phyloP scores from a whole-genome alignment of 92 coral and sea anemone species.

The Phenganax subtilis region DNA sequence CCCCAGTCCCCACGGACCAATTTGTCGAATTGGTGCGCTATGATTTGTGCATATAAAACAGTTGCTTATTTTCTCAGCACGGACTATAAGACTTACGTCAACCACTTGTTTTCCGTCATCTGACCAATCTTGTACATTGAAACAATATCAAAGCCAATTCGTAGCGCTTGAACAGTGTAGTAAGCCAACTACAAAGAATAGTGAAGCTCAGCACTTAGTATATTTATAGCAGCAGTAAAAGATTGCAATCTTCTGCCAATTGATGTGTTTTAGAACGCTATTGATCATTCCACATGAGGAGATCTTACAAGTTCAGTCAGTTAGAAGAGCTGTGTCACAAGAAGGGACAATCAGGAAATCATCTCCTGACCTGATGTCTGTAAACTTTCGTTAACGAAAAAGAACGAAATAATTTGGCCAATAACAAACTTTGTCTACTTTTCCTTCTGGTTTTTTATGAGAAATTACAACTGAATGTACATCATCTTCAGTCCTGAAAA shows the following conservation, averaged over 20 bases:
- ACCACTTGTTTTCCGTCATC: constrained; percentile 95
- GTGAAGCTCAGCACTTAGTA: too few relatives aligned
- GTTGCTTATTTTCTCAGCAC: not conserved
- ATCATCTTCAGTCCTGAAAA: constrained; percentile 75
- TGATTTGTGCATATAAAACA: too few relatives aligned
- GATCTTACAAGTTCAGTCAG: not conserved
- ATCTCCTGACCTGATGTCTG: too few relatives aligned
- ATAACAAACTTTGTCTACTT: constrained; percentile 68
- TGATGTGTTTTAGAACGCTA: not conserved
- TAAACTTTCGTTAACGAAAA: not conserved
- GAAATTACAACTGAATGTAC: constrained; percentile 60
- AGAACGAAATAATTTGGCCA: not conserved
- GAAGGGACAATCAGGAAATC: too few relatives aligned
- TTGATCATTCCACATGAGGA: not conserved
- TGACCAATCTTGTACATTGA: constrained; percentile 90
- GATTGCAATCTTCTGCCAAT: not conserved
- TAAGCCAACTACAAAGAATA: constrained; percentile 70
- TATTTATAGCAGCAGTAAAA: not conserved
- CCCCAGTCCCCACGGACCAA: too few relatives aligned
- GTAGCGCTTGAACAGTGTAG: constrained; percentile 63
- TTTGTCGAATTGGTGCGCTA: too few relatives aligned
- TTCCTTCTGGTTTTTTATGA: constrained; percentile 62
- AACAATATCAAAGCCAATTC: constrained; percentile 64
- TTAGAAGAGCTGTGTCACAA: too few relatives aligned
- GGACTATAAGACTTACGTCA: constrained; percentile 59